Percentiles rank a stretch among this genome's conserved stretches.
phyloP scores from a whole-genome alignment of 2,113 vertebrate genomes.

The Scalopus aquaticus region DNA sequence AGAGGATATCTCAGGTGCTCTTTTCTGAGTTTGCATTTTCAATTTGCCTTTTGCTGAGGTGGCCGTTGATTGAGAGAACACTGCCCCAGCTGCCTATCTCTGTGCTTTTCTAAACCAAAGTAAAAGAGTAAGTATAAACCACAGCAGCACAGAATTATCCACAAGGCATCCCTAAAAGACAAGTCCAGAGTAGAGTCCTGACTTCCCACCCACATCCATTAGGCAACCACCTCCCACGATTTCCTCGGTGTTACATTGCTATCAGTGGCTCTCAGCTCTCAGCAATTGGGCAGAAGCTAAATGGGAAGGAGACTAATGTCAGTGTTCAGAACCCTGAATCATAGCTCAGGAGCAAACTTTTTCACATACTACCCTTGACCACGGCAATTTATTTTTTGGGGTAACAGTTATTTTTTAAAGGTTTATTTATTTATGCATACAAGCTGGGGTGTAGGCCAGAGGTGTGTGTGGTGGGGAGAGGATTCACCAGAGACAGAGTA shows the following conservation, averaged over 20 bases:
- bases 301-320: background rate
- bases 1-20: background rate
- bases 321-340: background rate
- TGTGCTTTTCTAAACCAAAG: background rate
- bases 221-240: background rate
- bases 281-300: background rate
- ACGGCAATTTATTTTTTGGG: background rate
- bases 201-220: background rate
- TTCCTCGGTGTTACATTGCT: background rate
- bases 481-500: too few species aligned
- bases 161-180: background rate
- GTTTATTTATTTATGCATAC: too few species aligned
- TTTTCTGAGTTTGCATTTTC: background rate
- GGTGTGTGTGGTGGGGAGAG: too few species aligned
- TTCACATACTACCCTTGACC: background rate
- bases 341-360: background rate
- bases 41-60: background rate
- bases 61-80: background rate
- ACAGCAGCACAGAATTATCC: background rate
- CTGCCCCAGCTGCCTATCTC: background rate
- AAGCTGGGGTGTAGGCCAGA: too few species aligned
- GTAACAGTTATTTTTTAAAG: background rate
- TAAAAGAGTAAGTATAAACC: background rate
- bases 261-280: background rate
- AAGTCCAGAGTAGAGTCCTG: background rate